Base-by-base conservation (phyloP, 2,888 invertebrate genomes). In the Tanaodytes sp. region DNA sequence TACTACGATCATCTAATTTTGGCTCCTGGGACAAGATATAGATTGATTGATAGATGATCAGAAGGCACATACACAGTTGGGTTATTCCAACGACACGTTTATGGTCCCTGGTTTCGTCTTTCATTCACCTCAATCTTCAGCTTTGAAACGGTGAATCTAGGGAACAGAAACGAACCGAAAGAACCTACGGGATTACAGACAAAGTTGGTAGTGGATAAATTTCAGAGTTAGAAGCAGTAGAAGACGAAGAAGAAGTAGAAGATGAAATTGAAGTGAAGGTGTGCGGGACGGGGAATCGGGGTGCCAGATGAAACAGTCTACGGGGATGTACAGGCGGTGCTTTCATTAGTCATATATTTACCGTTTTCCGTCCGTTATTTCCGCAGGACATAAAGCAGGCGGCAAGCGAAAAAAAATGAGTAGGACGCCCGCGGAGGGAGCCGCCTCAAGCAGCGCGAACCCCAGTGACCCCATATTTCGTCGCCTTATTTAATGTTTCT, bases 321-420 rank as follows among this genome's bases (percentile, higher is more conserved):
- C 67, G 55, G 23, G 57, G 37, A 58, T 73, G 73, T 55, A 64
- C 49, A 65, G 49, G 67, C 67, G 64, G 68, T 71, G 71, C 71
- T 71, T 71, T 72, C 73, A 72, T 71, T 71, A 71, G 66, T 61
- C 69, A 52, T 75, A 80, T 81, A 80, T 80, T 81, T 82, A 80
- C 79, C 81, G 75, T 73, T 76, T 73, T 77, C 71, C 75, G 69
- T 77, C 77, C 79, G 76, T 76, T 75, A 71, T 76, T 77, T 76
- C 77, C 77, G 75, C 77, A 75, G 77, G 75, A 77, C 72, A 78
- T 66, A 74, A 78, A 76, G 77, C 77, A 78, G 78, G 76, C 75
- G 75, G 72, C 72, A 80, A 80, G 77, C 79, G 77, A 78, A 78
- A 73, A 78, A 73, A 80, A 82, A 81, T 80, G 78, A 82, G 78